Base-by-base conservation (phyloP, 2,113 vertebrate genomes). In the human region DNA sequence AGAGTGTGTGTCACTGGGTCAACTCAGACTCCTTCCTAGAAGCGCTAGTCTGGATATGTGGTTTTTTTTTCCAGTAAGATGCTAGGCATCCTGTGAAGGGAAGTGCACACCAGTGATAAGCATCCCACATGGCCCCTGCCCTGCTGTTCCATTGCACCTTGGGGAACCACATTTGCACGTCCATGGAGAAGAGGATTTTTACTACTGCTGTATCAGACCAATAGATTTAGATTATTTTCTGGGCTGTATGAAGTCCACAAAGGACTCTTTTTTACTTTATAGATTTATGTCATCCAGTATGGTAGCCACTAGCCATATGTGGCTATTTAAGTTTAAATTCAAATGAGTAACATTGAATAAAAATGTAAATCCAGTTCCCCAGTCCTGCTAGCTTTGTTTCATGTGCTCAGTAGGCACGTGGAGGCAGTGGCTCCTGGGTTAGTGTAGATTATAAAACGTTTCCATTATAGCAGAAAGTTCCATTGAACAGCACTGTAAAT, bases 21-120 rank as follows among this genome's bases (percentile, higher is more conserved):
- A 23, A 1, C 25, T 45, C 73, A 3, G 3, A 4, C 13, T 27
- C 1, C 5, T 86, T 90, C 50, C 80, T 81, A 18, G 50, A 82
- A 35, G 8, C 13, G 38, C 80, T 79, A 2, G 12, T 11, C 40
- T 80, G 68, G 27, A 13, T 32, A 8, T 0, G 1, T 50, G 8
- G 6, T 11, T 25, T 32, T 92, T 72, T 72, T 70, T n/a, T 23
- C 87, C 87, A 50, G 52, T 32, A 55, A 43, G 70, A 8, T 17
- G 9, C 13, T n/a, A n/a, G 38, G 87, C 23, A 0, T 68, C 40
- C 82, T 32, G 4, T 57, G 94, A 59, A 23, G 79, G 48, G 48
- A 23, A 10, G 4, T 11, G 0, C 0, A 0, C 0, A 2, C 43
- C 14, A 25, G 17, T n/a, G 48, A 4, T 1, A 7, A 17, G 48